Percentiles rank a stretch among this genome's conserved stretches.
These are phyloP conservation scores for Euwallacea similis DNA, from an alignment of 1,140 invertebrate genomes.

Conservation along the genomic window DNA sequence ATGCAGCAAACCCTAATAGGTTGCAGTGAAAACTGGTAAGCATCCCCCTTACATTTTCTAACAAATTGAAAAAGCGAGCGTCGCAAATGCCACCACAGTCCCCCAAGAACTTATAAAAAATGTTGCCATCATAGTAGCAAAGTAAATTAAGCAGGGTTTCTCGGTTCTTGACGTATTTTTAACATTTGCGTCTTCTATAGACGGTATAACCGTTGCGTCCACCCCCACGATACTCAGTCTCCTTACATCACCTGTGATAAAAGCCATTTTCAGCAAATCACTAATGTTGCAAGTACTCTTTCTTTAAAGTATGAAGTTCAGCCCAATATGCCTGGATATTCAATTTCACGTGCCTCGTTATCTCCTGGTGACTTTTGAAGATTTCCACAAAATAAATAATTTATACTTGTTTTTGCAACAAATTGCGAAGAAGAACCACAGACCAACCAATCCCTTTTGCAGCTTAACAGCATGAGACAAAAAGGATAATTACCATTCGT, in stretches of 20 bases:
- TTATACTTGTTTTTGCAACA: no score
- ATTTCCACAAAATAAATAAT: no score
- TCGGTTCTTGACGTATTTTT: neutral
- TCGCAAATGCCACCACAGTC: constrained; percentile 30
- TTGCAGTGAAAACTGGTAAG: constrained; percentile 33
- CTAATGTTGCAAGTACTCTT: constrained; percentile 18
- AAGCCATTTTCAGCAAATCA: constrained; percentile 38
- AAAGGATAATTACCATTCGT: no score
- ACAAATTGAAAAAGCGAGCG: constrained; percentile 36
- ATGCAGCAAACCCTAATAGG: constrained; percentile 5
- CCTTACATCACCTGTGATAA: constrained; percentile 33
- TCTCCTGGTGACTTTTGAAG: no score
- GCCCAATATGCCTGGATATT: constrained; percentile 16
- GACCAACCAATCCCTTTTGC: no score
- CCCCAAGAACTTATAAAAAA: constrained; percentile 33
- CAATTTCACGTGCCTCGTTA: neutral
- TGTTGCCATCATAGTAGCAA: constrained; percentile 4
- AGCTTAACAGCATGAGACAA: no score
- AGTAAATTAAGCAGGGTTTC: constrained; percentile 12
- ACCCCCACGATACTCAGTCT: constrained; percentile 34
- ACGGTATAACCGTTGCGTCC: constrained; percentile 26
- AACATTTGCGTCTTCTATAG: constrained; percentile 1
- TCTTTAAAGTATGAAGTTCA: constrained; percentile 16
- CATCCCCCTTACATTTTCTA: constrained; percentile 16
- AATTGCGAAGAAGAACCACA: no score